These are phyloP conservation scores for Platorchestia sp. DNA, from an alignment of 1,140 invertebrate species.

Conservation along the genomic window DNA sequence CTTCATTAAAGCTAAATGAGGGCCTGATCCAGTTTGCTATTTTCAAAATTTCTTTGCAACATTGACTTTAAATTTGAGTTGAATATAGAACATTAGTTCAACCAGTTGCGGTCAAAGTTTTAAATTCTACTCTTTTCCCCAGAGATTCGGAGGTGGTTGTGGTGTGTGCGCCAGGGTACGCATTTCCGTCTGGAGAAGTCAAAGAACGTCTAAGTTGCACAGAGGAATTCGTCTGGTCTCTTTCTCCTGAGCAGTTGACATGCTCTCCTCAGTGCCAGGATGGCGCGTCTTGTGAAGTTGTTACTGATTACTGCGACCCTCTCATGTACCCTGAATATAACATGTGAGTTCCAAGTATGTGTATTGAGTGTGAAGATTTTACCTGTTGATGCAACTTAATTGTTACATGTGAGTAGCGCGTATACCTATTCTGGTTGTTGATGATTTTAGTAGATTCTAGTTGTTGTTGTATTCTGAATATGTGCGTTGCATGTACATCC, in stretches of 20 bases:
- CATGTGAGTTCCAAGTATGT: conserved; percentile 5
- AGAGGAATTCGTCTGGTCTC: not conserved
- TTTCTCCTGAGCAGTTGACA: not conserved
- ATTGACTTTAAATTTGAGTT: too few species aligned
- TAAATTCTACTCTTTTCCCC: not conserved
- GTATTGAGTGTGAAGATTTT: too few species aligned
- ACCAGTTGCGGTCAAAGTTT: too few species aligned
- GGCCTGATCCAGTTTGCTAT: too few species aligned
- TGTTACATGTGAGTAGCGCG: too few species aligned
- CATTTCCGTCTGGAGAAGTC: not conserved
- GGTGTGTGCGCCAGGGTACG: not conserved
- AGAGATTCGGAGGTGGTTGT: not conserved
- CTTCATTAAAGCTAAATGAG: too few species aligned
- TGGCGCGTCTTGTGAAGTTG: not conserved
- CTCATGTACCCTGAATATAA: conserved; percentile 35
- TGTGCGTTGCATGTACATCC: not conserved
- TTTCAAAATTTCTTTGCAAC: too few species aligned
- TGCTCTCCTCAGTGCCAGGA: not conserved
- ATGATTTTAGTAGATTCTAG: too few species aligned
- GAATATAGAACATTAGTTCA: too few species aligned
- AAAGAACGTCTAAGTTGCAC: not conserved
- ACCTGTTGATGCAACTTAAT: too few species aligned
- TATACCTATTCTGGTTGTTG: too few species aligned
- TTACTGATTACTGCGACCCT: not conserved
- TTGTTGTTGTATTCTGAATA: not conserved